Evolutionary conservation across 2,113 vertebrate genomes (phyloP).

Genomic region (Panurus biarmicus): DNA sequence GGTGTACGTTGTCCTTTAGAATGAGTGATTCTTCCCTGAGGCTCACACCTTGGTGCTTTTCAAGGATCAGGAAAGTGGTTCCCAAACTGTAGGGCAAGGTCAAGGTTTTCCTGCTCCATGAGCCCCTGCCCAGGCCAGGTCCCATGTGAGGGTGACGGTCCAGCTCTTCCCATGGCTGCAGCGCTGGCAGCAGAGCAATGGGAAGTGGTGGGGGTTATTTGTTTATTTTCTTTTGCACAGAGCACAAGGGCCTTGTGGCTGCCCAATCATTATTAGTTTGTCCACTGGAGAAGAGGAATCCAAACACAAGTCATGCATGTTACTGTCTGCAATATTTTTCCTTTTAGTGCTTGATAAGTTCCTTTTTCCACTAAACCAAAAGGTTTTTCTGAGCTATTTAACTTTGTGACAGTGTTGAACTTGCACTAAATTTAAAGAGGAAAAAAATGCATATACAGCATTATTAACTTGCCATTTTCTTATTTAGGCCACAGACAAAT

Average conservation of each 20-base stretch:
- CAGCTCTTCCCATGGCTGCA: background rate
- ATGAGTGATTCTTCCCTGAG: background rate
- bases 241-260: background rate
- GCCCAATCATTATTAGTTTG: background rate
- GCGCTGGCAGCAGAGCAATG: background rate
- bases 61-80: background rate
- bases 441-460: background rate
- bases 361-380: background rate
- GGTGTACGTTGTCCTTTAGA: background rate
- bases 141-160: fast-evolving
- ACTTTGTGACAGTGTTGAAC: background rate
- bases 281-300: background rate
- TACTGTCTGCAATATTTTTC: background rate
- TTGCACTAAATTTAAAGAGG: background rate
- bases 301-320: background rate
- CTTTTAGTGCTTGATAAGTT: background rate
- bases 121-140: background rate
- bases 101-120: background rate
- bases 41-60: background rate
- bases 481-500: conserved; percentile 1
- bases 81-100: background rate
- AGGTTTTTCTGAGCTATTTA: background rate
- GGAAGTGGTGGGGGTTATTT: background rate
- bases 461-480: background rate
- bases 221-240: background rate